phyloP scores from a whole-genome alignment of 2,888 invertebrate species.

The Dendrolimus houi region DNA sequence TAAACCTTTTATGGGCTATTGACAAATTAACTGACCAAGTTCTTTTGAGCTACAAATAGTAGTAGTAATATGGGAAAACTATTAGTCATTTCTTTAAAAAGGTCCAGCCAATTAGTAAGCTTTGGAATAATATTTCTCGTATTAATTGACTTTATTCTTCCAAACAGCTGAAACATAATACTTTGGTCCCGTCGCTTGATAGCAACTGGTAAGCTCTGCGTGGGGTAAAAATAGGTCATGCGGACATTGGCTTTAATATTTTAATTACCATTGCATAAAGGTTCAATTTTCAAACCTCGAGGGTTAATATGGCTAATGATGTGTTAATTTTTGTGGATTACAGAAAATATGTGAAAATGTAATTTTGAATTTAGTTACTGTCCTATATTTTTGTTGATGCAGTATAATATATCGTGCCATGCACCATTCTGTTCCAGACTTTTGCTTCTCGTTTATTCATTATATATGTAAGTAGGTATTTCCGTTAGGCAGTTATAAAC shows the following conservation, averaged over 20 bases:
- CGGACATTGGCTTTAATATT: conserved; percentile 55
- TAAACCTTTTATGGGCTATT: too few species aligned
- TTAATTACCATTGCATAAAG: conserved; percentile 68
- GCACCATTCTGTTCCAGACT: too few species aligned
- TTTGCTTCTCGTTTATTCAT: too few species aligned
- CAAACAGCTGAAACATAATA: conserved; percentile 48
- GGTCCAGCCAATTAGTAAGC: conserved; percentile 42
- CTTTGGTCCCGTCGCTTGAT: conserved; percentile 13
- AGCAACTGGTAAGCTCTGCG: conserved; percentile 26
- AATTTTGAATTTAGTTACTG: too few species aligned
- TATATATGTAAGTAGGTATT: too few species aligned
- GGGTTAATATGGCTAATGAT: conserved; percentile 46
- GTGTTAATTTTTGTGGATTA: conserved; percentile 40
- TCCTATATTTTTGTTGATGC: too few species aligned
- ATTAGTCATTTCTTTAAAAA: background rate
- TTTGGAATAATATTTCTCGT: conserved; percentile 47
- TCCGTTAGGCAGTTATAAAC: too few species aligned
- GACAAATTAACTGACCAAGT: too few species aligned
- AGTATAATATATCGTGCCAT: too few species aligned
- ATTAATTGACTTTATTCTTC: conserved; percentile 67
- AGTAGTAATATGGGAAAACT: too few species aligned
- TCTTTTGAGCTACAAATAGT: too few species aligned
- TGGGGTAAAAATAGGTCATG: conserved; percentile 68
- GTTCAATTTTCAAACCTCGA: conserved; percentile 57
- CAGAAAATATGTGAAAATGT: background rate